Base-by-base conservation (phyloP, 2,113 vertebrate genomes). In the Leptosomus discolor region DNA sequence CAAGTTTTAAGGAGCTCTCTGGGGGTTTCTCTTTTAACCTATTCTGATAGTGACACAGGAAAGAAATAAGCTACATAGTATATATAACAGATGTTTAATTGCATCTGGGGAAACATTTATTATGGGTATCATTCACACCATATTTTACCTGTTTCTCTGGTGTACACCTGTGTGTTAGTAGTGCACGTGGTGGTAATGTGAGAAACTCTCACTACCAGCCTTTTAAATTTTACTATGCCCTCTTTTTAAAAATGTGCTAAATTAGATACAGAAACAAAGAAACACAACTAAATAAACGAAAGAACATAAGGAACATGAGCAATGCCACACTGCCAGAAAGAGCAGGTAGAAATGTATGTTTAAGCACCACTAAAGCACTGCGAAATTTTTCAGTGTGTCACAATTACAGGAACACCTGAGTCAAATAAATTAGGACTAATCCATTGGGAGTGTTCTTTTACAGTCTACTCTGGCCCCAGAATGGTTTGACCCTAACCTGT, bases 201-300 rank as follows among this genome's bases (percentile, higher is more conserved):
- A 98, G 97, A 95, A 98, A 98, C 97, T 98, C 96, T 79, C 96
- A 96, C 94, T 90, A 93, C 83, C 73, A 97, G 95, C 97, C 97
- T 97, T 97, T 98, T 97, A 98, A 98, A 97, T 78, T 91, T 97
- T 97, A 97, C 95, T 95, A 88, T 97, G 92, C 92, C 41, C 81
- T 92, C 87, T 97, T 96, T 97, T 97, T 96, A 4, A 91, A 96
- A 98, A 97, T 90, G 94, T 97, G 97, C 92, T 96, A 98, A 98
- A 98, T 97, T 98, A 98, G 97, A 97, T 98, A 95, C 97, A 98
- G 98, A 98, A 98, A 98, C 97, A 98, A 98, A 98, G 97, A 97
- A 97, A 98, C 73, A 79, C 98, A 98, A 98, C 98, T 98, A 98
- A 96, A 96, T 92, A 98, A 98, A 98, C 98, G 98, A 97, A 97